Evolutionary conservation across 1,140 invertebrate species (phyloP).

Genomic region (Drosophila nasuta): DNA sequence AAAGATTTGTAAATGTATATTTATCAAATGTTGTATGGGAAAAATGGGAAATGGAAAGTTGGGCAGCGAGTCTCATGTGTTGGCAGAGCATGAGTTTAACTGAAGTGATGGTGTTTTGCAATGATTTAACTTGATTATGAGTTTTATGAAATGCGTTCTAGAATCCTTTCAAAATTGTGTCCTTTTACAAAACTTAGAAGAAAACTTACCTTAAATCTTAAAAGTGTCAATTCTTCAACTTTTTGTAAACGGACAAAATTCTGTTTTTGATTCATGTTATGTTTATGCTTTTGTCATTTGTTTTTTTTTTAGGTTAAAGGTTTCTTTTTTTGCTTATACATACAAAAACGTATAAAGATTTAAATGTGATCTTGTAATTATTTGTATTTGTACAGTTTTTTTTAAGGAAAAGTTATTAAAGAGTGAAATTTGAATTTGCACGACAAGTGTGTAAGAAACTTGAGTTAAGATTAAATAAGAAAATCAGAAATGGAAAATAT

Average conservation of each 20-base stretch:
- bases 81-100: slow-evolving; percentile 7
- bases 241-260: slow-evolving; percentile 68
- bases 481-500: slow-evolving; percentile 30
- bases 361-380: slow-evolving; percentile 39
- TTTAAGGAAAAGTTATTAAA: slow-evolving; percentile 43
- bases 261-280: slow-evolving; percentile 13
- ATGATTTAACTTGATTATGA: slow-evolving; percentile 51
- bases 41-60: slow-evolving; percentile 22
- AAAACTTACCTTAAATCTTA: slow-evolving; percentile 47
- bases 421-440: slow-evolving; percentile 58
- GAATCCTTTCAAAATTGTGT: slow-evolving; percentile 55
- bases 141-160: slow-evolving; percentile 60
- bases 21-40: slow-evolving; percentile 54
- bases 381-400: slow-evolving; percentile 47
- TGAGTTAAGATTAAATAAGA: slow-evolving; percentile 44
- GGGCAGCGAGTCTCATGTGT: slow-evolving; percentile 7
- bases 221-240: slow-evolving; percentile 7
- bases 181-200: slow-evolving; percentile 43
- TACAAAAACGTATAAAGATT: slow-evolving; percentile 72
- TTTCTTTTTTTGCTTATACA: slow-evolving; percentile 40
- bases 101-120: slow-evolving; percentile 18
- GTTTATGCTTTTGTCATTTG: slow-evolving; percentile 31
- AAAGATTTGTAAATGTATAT: background rate
- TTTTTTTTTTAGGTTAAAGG: slow-evolving; percentile 1
- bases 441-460: slow-evolving; percentile 54